Evolutionary conservation across 2,113 vertebrate species (phyloP), one percentile per base, ranked within the genome.

Genomic region (Willisornis vidua): DNA sequence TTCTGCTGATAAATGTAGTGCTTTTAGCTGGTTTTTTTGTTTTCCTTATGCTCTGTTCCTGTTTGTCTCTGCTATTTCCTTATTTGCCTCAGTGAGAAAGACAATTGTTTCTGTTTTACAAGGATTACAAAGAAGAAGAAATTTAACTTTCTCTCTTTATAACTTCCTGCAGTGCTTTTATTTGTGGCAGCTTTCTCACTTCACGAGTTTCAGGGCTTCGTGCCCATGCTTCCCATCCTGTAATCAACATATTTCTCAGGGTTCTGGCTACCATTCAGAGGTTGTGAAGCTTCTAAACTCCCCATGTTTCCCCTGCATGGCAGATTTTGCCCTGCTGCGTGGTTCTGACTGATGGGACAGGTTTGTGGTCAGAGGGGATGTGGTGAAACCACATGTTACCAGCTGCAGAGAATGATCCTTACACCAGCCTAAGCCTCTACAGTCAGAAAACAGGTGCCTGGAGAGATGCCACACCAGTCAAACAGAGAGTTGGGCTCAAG

Each of bases 361-460:
- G 14, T n/a, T 23, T 58, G 63, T 12, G 52, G 10, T 5, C 51
- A 12, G 9, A 1, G 12, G 3, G 24, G 39, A 33, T 0, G 0
- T 5, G 28, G 24, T 7, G 41, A 59, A 57, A 24, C 29, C 35
- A 19, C 6, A 5, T 2, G 2, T 16, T 17, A 14, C 7, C 22
- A 45, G 37, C 46, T 29, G 46, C 19, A 28, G 25, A 24, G 45
- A 52, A 20, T 5, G 20, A 16, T 13, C 18, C 33, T 43, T 24
- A 41, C 0, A 2, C 4, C 62, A 61, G 33, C 24, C 13, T 23
- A 62, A 35, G 37, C 14, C 23, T 29, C 62, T 61, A 46, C n/a
- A 49, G 7, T 18, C 31, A 48, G 51, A 16, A 48, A 48, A 5
- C 0, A 1, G 22, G 10, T 15, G 23, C 19, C 26, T 2, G 5